A percentile compares a stretch with the other conserved stretches of the same genome.
Conservation (phyloP, 2,113 vertebrate species). For the Hucho hucho region DNA sequence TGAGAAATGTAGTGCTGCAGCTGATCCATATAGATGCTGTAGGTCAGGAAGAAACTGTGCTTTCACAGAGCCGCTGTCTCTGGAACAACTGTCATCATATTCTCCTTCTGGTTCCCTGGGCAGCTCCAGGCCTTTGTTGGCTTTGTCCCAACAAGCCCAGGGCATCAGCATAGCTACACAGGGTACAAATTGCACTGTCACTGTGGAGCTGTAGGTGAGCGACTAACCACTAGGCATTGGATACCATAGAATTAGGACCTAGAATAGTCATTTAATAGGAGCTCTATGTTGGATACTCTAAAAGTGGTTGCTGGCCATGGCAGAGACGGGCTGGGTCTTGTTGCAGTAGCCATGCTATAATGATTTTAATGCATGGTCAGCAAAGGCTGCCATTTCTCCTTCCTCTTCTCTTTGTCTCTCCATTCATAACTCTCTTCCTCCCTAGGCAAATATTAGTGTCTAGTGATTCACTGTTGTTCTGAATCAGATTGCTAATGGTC, state of each 20-base stretch:
- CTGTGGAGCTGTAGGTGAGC: background rate
- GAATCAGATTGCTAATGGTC: slow-evolving; percentile 45
- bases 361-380: slow-evolving; percentile 53
- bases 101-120: background rate
- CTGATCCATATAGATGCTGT: background rate
- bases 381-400: slow-evolving; percentile 28
- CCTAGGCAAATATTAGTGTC: slow-evolving; percentile 42
- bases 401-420: too few relatives aligned
- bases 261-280: too few relatives aligned
- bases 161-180: background rate
- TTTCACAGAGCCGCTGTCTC: too few relatives aligned
- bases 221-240: too few relatives aligned
- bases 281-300: background rate
- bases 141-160: background rate
- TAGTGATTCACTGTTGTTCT: slow-evolving; percentile 71
- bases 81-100: background rate
- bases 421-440: too few relatives aligned
- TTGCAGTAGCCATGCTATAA: slow-evolving; percentile 28
- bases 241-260: too few relatives aligned
- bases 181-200: background rate
- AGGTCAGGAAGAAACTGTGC: too few relatives aligned
- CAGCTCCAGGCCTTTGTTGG: background rate
- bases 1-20: background rate
- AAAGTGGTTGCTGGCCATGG: slow-evolving; percentile 3
- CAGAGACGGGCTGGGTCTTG: slow-evolving; percentile 17